A percentile compares a stretch with the other conserved stretches of the same genome.
Evolutionary conservation across 2,113 vertebrate genomes (phyloP).

Genomic region (Ploceus nigricollis): DNA sequence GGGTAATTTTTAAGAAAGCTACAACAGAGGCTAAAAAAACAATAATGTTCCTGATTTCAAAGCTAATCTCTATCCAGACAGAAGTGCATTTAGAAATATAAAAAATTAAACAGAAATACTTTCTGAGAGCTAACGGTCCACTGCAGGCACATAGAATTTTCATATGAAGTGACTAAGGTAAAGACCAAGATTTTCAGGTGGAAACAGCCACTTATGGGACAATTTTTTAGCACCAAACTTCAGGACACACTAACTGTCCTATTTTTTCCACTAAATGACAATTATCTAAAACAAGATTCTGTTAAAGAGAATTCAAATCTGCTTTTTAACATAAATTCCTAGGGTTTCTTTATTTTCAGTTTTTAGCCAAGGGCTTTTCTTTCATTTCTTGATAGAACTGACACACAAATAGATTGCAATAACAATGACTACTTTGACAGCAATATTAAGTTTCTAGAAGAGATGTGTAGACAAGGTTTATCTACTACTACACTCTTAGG

Average conservation of each 20-base stretch:
- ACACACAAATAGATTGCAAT: not conserved
- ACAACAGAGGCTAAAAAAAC: not conserved
- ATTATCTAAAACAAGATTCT: not conserved
- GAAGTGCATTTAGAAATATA: not conserved
- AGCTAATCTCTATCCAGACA: not conserved
- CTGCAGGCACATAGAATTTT: fast-evolving
- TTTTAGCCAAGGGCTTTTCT: not conserved
- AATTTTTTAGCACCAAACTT: not conserved
- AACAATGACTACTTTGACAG: not conserved
- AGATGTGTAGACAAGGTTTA: slow-evolving; percentile 27
- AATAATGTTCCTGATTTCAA: not conserved
- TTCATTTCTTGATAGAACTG: not conserved
- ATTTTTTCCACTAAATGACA: not conserved
- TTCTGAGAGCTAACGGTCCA: not conserved
- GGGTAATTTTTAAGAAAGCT: not conserved
- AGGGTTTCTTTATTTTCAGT: not conserved
- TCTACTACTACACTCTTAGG: not conserved
- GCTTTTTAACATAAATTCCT: not conserved
- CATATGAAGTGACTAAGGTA: not conserved
- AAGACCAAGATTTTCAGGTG: not conserved
- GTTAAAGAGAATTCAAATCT: not conserved
- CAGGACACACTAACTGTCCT: not conserved
- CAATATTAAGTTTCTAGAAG: not conserved
- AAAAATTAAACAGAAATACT: not conserved
- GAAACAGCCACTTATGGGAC: not conserved